phyloP scores from a whole-genome alignment of 2,797 vertebrate species.

The Macroramphosus scolopax region DNA sequence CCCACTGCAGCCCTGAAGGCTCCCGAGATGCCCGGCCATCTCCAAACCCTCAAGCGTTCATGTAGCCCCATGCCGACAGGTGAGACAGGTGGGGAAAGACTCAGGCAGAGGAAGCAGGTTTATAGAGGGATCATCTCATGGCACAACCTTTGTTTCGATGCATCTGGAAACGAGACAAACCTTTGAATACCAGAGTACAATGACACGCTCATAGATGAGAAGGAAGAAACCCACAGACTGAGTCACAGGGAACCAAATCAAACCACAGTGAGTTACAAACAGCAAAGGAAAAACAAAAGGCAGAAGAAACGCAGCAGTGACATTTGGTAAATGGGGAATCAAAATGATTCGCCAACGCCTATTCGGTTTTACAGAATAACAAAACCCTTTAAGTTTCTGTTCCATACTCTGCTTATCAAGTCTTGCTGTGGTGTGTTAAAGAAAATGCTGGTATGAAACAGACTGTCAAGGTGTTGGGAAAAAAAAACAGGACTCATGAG shows the following conservation, averaged over 20 bases:
- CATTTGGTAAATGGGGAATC: no score
- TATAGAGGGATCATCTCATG: slow-evolving; percentile 46
- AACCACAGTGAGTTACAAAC: no score
- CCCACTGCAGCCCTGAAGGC: slow-evolving; percentile 15
- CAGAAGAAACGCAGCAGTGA: no score
- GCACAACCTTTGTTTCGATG: no score
- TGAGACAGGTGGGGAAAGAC: not conserved
- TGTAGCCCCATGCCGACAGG: slow-evolving; percentile 25
- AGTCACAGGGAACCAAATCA: slow-evolving; percentile 42
- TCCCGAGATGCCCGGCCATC: not conserved
- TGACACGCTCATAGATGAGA: slow-evolving; percentile 2
- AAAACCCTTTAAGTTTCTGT: not conserved
- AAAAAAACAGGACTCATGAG: not conserved
- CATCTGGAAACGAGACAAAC: slow-evolving; percentile 38
- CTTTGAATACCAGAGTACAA: slow-evolving; percentile 7
- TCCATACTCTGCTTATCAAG: not conserved
- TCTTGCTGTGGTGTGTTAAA: not conserved
- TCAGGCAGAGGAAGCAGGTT: no score
- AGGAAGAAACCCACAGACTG: slow-evolving; percentile 31
- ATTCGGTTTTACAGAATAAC: not conserved
- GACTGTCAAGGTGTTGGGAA: slow-evolving; percentile 4
- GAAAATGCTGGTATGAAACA: slow-evolving; percentile 14
- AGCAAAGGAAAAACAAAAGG: no score
- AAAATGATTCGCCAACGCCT: slow-evolving; percentile 7
- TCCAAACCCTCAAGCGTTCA: slow-evolving; percentile 9